Conservation (phyloP, 2,113 vertebrate genomes). For the Microtus pennsylvanicus region DNA sequence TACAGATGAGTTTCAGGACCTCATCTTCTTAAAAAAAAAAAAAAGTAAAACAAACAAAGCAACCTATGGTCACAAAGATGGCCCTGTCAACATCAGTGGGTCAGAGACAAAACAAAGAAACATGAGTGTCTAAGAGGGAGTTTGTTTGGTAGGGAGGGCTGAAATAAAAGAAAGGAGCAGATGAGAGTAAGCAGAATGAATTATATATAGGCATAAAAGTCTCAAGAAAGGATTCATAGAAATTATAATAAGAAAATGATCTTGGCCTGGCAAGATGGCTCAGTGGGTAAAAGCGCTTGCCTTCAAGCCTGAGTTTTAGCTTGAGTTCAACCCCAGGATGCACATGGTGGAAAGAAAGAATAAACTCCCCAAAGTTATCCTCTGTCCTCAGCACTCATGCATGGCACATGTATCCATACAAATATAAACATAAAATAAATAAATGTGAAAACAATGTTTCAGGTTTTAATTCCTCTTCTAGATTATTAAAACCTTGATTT, state of each 20-base stretch:
- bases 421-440: neutral
- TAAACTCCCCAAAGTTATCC: fast-evolving
- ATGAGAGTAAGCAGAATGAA: neutral
- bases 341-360: neutral
- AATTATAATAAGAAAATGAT: neutral
- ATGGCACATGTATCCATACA: neutral
- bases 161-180: neutral
- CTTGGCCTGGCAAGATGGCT: neutral
- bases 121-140: neutral
- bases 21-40: neutral
- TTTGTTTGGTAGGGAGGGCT: too few species aligned
- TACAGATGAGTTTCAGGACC: neutral
- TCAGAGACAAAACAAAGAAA: neutral
- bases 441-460: neutral
- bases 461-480: constrained; percentile 10
- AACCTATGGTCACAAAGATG: neutral
- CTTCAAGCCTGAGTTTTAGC: neutral
- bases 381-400: neutral
- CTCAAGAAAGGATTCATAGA: neutral
- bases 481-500: constrained; percentile 7
- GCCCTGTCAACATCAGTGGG: neutral
- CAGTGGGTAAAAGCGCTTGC: too few species aligned
- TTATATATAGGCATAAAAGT: neutral
- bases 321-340: neutral
- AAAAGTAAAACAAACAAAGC: neutral